phyloP scores from a whole-genome alignment of 2,797 vertebrate species.

The Spheniscus humboldti region DNA sequence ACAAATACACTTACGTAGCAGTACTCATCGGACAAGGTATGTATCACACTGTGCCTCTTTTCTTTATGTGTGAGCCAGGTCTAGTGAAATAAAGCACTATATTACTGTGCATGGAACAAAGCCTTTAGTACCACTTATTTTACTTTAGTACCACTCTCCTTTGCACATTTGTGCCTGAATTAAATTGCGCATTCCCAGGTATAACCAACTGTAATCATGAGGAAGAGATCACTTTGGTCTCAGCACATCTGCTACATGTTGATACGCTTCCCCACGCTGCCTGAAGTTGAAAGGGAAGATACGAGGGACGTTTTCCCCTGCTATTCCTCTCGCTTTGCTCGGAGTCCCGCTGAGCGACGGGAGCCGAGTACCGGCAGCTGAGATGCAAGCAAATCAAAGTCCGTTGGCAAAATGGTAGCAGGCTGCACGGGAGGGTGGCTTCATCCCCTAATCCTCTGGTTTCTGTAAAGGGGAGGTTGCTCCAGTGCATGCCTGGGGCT shows the following conservation, averaged over 20 bases:
- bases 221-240: conserved; percentile 74
- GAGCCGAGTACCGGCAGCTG: conserved; percentile 26
- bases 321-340: conserved; percentile 61
- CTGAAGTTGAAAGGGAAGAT: conserved; percentile 68
- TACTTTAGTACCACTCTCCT: conserved; percentile 64
- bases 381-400: conserved; percentile 42
- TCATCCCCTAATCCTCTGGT: background rate
- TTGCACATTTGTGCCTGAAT: conserved; percentile 66
- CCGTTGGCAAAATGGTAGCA: conserved; percentile 49
- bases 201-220: conserved; percentile 73
- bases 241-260: conserved; percentile 72
- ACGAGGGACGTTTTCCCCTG: conserved; percentile 55
- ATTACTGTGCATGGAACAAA: conserved; percentile 64
- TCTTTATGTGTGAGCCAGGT: conserved; percentile 65
- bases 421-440: background rate
- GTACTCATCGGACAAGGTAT: background rate
- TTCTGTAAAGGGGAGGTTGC: background rate
- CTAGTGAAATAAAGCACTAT: conserved; percentile 68
- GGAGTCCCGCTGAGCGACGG: conserved; percentile 16
- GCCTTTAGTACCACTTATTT: conserved; percentile 68
- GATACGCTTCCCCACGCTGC: conserved; percentile 46
- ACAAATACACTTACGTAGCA: conserved; percentile 57
- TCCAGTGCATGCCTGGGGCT: background rate
- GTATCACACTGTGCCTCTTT: conserved; percentile 62
- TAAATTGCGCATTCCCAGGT: conserved; percentile 74